Evolutionary conservation across 1,140 invertebrate species (phyloP).

Genomic region (Scaptodrosophila lebanonensis): DNA sequence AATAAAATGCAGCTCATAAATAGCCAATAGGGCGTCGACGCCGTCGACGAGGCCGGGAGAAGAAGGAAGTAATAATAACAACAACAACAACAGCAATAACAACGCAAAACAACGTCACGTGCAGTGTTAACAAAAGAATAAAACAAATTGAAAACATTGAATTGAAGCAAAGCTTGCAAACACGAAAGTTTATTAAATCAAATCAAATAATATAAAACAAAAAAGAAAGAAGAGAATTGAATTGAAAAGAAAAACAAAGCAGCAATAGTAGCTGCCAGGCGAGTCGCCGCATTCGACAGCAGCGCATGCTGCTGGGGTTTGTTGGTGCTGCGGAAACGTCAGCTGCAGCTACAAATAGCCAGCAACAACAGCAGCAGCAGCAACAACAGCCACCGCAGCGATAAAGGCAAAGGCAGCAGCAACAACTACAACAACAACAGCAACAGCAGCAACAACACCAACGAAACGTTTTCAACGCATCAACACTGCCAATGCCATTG

Average conservation of each 20-base stretch:
- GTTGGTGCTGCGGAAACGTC: slow-evolving; percentile 16
- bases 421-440: slow-evolving; percentile 11
- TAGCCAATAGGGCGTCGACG: background rate
- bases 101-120: slow-evolving; percentile 17
- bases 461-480: slow-evolving; percentile 31
- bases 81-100: slow-evolving; percentile 15
- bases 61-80: background rate
- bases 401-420: slow-evolving; percentile 29
- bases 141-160: slow-evolving; percentile 8
- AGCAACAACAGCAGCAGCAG: background rate
- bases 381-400: too few relatives aligned
- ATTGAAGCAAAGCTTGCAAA: too few relatives aligned
- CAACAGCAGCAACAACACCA: slow-evolving; percentile 27
- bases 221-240: slow-evolving; percentile 5
- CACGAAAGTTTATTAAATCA: background rate
- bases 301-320: slow-evolving; percentile 34
- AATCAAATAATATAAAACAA: slow-evolving; percentile 1
- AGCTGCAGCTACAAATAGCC: slow-evolving; percentile 18
- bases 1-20: slow-evolving; percentile 27
- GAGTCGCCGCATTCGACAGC: slow-evolving; percentile 2
- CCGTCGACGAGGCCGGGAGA: background rate
- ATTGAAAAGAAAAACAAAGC: background rate
- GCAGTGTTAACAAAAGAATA: slow-evolving; percentile 17
- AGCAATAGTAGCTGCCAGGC: background rate
- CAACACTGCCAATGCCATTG: slow-evolving; percentile 72